These are phyloP conservation scores for Terebella lapidaria DNA, from an alignment of 2,888 invertebrate genomes.

Conservation along the genomic window DNA sequence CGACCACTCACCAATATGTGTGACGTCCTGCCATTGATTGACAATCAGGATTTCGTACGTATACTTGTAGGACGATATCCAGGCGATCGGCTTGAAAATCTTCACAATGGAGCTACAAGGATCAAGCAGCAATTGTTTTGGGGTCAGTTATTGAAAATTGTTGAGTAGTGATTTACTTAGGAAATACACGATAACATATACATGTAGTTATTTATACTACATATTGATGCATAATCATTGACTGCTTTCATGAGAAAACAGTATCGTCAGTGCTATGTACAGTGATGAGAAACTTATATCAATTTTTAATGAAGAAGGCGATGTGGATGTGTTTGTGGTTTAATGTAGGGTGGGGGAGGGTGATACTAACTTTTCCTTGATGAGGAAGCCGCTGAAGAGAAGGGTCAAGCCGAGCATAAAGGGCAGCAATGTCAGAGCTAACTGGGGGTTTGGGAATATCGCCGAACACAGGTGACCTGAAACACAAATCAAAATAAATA, in stretches of 20 bases:
- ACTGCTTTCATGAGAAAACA: no score
- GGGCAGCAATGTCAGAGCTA: background rate
- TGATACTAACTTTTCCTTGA: background rate
- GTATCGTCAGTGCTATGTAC: no score
- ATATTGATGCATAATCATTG: no score
- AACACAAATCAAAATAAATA: background rate
- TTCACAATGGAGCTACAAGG: background rate
- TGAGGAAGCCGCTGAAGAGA: constrained; percentile 1
- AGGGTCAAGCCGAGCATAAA: background rate
- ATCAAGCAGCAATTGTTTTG: no score
- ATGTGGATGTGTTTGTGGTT: no score
- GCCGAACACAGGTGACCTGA: background rate
- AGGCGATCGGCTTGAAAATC: background rate
- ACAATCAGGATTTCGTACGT: background rate
- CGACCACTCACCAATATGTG: background rate
- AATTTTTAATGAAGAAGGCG: no score
- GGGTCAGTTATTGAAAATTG: no score
- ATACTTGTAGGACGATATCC: background rate
- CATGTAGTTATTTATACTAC: no score
- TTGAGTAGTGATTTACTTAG: no score
- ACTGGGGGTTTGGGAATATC: constrained; percentile 1
- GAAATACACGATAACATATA: no score
- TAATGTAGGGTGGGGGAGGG: no score
- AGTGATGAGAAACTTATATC: no score
- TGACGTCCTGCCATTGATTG: background rate